Base-by-base conservation (phyloP, 2,888 invertebrate species). In the Clistopyga incitator region DNA sequence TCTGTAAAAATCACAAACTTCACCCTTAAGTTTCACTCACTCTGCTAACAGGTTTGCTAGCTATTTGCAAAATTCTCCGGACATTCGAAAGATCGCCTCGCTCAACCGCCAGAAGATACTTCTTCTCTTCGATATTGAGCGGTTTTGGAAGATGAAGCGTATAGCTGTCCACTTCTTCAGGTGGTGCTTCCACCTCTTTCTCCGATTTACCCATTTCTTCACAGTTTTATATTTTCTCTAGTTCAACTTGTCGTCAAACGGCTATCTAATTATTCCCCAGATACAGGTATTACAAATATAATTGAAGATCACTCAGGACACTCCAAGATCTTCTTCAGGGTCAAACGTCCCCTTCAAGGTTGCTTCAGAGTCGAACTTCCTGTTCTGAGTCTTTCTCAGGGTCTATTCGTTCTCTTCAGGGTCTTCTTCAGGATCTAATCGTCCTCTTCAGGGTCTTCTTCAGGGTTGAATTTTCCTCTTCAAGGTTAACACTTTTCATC, bases 41-140 rank as follows among this genome's bases (percentile, higher is more conserved):
- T 71, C 52, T 81, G n/a, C 64, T 10, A 76, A 82, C 82, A 1
- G 85, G 80, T 65, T 90, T 91, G 54, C 81, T 82, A 42, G 91
- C 90, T 54, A 84, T 86, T 74, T 88, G 92, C 8, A 92, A 82
- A 59, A 91, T 89, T 96, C 97, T 95, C 91, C 96, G 95, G 25
- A 98, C 98, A 91, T 97, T 97, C 15, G 96, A 96, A 92, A 98
- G 95, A 93, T 99, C 99, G 3, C 99, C 98, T 78, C 99, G 94
- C 94, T 99, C 98, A 29, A 98, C 98, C 0, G 98, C 97, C 78
- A 99, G 94, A 38, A 99, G 95, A 92, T 97, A 99, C 91, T 97
- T 98, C 94, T 98, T 98, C 94, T 99, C 98, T 88, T 97, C 97
- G 77, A 96, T 92, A 74, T 95, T 96, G 80, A 98, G 94, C 10